Conservation (phyloP, 2,888 invertebrate species). For the Cremastinae sp. region DNA sequence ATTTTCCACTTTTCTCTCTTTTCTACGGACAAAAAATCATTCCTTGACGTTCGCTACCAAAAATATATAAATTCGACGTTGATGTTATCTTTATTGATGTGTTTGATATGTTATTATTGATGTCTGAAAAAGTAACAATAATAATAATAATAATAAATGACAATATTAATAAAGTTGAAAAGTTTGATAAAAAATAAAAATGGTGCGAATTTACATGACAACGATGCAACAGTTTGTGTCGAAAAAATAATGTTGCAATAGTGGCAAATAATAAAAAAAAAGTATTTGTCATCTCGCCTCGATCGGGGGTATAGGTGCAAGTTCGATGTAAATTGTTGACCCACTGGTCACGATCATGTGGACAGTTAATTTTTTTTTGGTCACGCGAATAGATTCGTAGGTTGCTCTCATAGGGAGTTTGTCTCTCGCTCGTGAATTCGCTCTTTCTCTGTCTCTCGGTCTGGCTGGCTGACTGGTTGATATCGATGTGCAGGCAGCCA, state of each 20-base stretch:
- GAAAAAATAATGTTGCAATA: no score
- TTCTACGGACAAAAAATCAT: no score
- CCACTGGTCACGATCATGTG: slow-evolving; percentile 60
- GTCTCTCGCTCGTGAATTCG: slow-evolving; percentile 20
- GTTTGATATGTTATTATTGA: no score
- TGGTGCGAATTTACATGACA: no score
- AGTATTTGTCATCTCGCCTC: slow-evolving; percentile 1
- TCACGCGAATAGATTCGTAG: slow-evolving; percentile 56
- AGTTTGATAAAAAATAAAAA: no score
- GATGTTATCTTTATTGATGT: no score
- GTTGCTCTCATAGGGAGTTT: slow-evolving; percentile 52
- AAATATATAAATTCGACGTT: no score
- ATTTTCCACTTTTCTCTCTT: slow-evolving; percentile 54
- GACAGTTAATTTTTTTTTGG: slow-evolving; percentile 55
- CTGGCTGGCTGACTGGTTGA: slow-evolving; percentile 77
- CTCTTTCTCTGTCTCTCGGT: slow-evolving; percentile 51
- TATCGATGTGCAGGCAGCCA: slow-evolving; percentile 79
- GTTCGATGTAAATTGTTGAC: slow-evolving; percentile 55
- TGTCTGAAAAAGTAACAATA: no score
- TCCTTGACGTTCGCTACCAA: no score
- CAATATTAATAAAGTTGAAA: no score
- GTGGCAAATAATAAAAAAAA: background rate
- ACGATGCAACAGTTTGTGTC: no score
- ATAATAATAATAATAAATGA: no score
- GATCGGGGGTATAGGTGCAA: background rate